Base-by-base conservation (phyloP, 2,113 vertebrate genomes). In the Hucho hucho region DNA sequence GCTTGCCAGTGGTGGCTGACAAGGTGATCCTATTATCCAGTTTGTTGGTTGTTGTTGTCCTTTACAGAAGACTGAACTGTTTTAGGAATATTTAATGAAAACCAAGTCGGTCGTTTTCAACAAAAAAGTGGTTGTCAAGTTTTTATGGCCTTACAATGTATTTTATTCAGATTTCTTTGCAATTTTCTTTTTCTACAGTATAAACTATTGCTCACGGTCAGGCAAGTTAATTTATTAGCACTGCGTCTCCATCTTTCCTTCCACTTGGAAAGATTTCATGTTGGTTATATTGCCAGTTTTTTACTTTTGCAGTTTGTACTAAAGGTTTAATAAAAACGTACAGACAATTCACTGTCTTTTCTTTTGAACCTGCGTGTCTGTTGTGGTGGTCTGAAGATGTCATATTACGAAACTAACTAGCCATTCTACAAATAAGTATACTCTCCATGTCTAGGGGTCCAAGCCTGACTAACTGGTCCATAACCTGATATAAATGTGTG, bases 281-380 rank as follows among this genome's bases (percentile, higher is more conserved):
- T 97, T 96, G 95, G 95, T 97, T 96, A 85, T 90, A 95, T 96
- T 96, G 95, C 94, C 96, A 95, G 95, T 95, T 96, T 95, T 97
- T 98, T 97, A 97, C 95, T 96, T 97, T 96, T 96, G 94, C 95
- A 96, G 95, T 99, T 98, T 99, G 96, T 99, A 98, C 95, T 96
- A 95, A 89, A 98, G 96, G 95, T 98, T 98, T 97, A 98, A 98
- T 98, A 98, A 99, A 97, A 98, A 96, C 95, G 95, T 97, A 95
- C 95, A 76, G 94, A 96, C 94, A 92, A 86, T 90, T 92, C 90
- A 87, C 88, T 89, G 86, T 91, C 87, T 89, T 65, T 87, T 87
- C 70, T 88, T 92, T 89, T 74, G 81, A 78, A 63, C 73, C 64
- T 66, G 69, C 67, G 64, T 84, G 72, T 80, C 61, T 32, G 20